Evolutionary conservation across 2,113 vertebrate genomes (phyloP), one percentile per base, ranked within the genome.

Genomic region (Channa maculata): DNA sequence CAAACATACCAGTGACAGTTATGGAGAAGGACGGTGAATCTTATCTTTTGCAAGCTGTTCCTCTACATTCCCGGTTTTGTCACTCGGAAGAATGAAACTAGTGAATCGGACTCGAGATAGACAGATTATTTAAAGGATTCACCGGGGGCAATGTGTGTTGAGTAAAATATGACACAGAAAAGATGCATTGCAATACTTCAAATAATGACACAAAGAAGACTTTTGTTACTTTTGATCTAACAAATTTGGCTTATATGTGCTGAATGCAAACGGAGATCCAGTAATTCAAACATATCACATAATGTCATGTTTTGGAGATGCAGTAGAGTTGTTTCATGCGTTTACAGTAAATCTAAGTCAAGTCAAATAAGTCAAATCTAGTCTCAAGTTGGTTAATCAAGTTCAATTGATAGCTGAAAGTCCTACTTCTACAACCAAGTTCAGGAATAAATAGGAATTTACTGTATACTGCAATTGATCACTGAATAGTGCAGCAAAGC

Each of bases 1-100:
- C 80, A 74, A 71, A 80, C 83, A 86, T 79, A 74, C 68, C 70
- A 61, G 69, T n/a, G 54, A 71, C 33, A 4, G 50, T 51, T 37
- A 55, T 13, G 55, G 48, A 71, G 48, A 62, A 11, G n/a, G 7
- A 24, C 24, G 9, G 46, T 2, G 5, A 58, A 59, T 52, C 64
- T 71, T 71, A 80, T 86, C 70, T 61, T 3, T 2, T 57, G 7
- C 45, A 50, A 34, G 5, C 33, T 66, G 15, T 8, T 44, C 41
- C 5, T 54, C 3, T 7, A 65, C 83, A 89, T 84, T 83, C 74
- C 77, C 36, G 3, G 0, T 39, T 55, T 72, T 62, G 70, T 75
- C 71, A 75, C 43, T 33, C 41, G 48, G 4, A 55, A 6, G 76
- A 71, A 76, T 69, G 55, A 63, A 45, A 41, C 45, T 2, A 2